A percentile compares a stretch with the other conserved stretches of the same genome.
phyloP scores from a whole-genome alignment of 2,888 invertebrate genomes.

The Villa cingulata region DNA sequence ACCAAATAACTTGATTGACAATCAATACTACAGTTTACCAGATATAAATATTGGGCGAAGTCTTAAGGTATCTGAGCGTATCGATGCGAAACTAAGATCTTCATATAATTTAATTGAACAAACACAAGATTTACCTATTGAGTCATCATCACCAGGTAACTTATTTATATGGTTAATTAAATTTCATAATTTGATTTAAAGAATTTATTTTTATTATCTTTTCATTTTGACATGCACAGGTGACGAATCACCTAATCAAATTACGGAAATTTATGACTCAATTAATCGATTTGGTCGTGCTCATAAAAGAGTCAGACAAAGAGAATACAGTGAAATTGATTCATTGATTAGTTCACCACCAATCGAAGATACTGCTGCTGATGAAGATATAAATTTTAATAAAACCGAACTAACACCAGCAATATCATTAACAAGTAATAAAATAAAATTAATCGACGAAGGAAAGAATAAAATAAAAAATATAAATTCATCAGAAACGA shows the following conservation, averaged over 20 bases:
- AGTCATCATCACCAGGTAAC: background rate
- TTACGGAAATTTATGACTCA: constrained; percentile 26
- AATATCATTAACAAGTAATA: background rate
- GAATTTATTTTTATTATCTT: background rate
- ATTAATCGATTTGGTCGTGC: constrained; percentile 31
- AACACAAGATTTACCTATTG: background rate
- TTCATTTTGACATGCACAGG: background rate
- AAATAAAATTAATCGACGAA: background rate
- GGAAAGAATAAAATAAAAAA: background rate
- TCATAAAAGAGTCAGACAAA: constrained; percentile 29
- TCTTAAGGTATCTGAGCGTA: constrained; percentile 54
- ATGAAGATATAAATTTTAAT: background rate
- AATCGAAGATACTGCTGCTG: background rate
- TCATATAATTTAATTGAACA: constrained; percentile 23
- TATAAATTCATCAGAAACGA: constrained; percentile 31
- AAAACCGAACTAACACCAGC: background rate
- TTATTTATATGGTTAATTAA: background rate
- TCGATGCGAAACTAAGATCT: constrained; percentile 52
- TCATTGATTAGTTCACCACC: constrained; percentile 3
- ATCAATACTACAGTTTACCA: constrained; percentile 57
- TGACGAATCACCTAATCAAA: background rate
- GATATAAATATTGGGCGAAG: constrained; percentile 57
- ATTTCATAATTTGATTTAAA: background rate
- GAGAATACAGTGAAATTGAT: constrained; percentile 19
- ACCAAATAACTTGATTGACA: constrained; percentile 38